Conservation (phyloP, 2,797 vertebrate species). For the Lepus oiostolus region DNA sequence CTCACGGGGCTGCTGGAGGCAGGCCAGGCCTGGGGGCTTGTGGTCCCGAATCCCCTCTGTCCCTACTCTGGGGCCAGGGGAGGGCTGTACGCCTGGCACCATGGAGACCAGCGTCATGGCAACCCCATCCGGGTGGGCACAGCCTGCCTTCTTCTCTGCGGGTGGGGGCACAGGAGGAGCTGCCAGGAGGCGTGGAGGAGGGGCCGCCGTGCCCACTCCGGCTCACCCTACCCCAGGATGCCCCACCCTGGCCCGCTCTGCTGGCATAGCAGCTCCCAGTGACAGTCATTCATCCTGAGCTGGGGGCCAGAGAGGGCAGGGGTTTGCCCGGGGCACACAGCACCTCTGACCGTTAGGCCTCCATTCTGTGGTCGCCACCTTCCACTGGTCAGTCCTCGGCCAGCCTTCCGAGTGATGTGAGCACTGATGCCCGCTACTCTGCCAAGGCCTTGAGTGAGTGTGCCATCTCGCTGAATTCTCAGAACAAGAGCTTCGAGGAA, state of each 20-base stretch:
- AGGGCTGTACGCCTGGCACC: slow-evolving; percentile 68
- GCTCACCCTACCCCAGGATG: neutral
- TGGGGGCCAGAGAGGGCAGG: neutral
- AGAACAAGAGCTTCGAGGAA: neutral
- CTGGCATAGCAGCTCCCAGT: neutral
- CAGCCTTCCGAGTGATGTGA: neutral
- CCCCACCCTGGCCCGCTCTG: neutral
- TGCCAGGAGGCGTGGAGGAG: neutral
- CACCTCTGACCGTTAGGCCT: neutral
- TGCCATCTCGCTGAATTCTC: neutral
- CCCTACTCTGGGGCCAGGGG: slow-evolving; percentile 49
- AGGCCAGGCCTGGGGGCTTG: neutral
- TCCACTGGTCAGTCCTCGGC: neutral
- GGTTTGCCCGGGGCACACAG: neutral
- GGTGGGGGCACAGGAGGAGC: slow-evolving; percentile 27
- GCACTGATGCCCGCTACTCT: neutral
- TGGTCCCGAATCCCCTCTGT: neutral
- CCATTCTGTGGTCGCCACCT: neutral
- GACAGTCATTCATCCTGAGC: neutral
- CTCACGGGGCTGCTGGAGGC: neutral
- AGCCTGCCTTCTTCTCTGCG: neutral
- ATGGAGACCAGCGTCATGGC: slow-evolving; percentile 83
- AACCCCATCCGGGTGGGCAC: slow-evolving; percentile 72
- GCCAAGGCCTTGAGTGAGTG: neutral
- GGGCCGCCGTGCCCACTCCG: slow-evolving; percentile 19